Percentiles rank a stretch among this genome's conserved stretches.
Evolutionary conservation across 2,888 invertebrate species (phyloP).

Genomic region (Acronicta aceris): DNA sequence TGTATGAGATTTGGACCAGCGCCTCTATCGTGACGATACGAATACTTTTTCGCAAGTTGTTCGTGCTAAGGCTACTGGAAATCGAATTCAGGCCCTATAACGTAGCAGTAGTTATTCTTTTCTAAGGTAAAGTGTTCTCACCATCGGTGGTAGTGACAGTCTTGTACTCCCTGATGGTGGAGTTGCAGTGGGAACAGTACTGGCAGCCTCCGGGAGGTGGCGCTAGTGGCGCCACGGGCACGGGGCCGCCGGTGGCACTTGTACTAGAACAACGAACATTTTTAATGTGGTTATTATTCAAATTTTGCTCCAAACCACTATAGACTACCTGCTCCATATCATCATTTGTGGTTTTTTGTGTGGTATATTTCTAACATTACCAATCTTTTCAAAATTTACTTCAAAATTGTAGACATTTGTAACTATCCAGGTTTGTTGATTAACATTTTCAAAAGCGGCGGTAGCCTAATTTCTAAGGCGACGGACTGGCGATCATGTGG

Average conservation of each 20-base stretch:
- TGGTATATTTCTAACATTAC: background rate
- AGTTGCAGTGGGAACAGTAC: slow-evolving; percentile 84
- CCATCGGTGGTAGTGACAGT: slow-evolving; percentile 70
- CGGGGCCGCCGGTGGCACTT: slow-evolving; percentile 25
- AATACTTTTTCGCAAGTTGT: no score
- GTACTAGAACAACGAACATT: slow-evolving; percentile 4
- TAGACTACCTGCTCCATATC: background rate
- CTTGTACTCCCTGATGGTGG: slow-evolving; percentile 70
- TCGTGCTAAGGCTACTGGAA: no score
- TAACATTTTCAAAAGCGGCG: no score
- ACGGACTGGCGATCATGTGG: no score
- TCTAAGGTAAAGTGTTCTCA: no score
- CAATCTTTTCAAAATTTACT: background rate
- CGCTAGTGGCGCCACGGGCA: slow-evolving; percentile 21
- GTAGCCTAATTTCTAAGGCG: no score
- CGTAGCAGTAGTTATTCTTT: no score
- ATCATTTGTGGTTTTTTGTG: no score
- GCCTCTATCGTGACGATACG: no score
- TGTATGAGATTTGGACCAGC: no score
- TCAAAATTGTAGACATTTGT: background rate
- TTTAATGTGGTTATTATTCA: background rate
- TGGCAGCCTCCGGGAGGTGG: slow-evolving; percentile 73
- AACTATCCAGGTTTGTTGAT: no score
- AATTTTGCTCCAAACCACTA: background rate
- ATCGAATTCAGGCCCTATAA: no score